Evolutionary conservation across 2,797 vertebrate genomes (phyloP).

Genomic region (Tamandua tetradactyla): DNA sequence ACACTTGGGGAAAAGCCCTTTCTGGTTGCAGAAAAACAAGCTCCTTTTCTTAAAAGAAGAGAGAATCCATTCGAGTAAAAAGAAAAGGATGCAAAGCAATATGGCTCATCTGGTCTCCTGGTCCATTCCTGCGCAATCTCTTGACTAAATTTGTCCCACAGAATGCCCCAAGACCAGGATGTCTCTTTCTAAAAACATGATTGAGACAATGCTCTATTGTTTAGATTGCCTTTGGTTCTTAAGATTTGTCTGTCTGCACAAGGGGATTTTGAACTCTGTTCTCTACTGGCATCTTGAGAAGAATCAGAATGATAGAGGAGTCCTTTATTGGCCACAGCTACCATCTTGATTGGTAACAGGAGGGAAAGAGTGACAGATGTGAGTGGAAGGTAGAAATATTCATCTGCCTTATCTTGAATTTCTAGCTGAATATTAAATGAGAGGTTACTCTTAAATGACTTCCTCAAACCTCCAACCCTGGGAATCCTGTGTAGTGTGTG

Average conservation of each 20-base stretch:
- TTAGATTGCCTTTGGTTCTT: background rate
- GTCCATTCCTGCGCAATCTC: background rate
- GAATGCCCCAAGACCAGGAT: background rate
- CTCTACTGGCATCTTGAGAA: background rate
- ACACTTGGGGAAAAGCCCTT: background rate
- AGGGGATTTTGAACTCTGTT: background rate
- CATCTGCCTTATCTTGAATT: background rate
- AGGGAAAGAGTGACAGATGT: background rate
- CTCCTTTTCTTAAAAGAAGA: background rate
- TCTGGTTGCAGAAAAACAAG: background rate
- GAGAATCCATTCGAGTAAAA: background rate
- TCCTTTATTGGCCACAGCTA: background rate
- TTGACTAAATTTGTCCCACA: background rate
- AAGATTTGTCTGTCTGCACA: background rate
- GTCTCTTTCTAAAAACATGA: background rate
- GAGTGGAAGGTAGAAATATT: background rate
- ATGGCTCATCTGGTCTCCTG: background rate
- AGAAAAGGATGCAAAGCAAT: background rate
- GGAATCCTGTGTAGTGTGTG: background rate
- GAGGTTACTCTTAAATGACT: background rate
- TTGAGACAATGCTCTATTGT: background rate
- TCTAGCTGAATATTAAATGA: background rate
- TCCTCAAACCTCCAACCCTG: background rate
- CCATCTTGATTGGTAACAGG: background rate
- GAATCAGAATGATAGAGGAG: background rate